A percentile compares a stretch with the other conserved stretches of the same genome.
phyloP scores from a whole-genome alignment of 2,113 vertebrate species.

The Oryzias curvinotus region DNA sequence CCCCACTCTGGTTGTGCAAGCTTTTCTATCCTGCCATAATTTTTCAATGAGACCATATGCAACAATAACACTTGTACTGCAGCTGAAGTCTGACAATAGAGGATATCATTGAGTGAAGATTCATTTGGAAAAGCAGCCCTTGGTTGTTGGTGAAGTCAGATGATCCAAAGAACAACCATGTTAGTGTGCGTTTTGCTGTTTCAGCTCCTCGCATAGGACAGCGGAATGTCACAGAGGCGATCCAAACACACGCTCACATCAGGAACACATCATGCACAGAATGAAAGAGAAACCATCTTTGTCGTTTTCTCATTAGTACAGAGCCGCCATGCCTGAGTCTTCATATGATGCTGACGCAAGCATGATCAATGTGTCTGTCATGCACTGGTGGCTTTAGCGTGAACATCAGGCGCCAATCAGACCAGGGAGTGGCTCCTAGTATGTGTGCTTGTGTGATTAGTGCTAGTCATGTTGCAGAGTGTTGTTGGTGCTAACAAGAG shows the following conservation, averaged over 20 bases:
- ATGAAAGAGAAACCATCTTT: slow-evolving; percentile 30
- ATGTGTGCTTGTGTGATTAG: slow-evolving; percentile 9
- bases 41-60: background rate
- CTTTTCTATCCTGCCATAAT: background rate
- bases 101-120: background rate
- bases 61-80: background rate
- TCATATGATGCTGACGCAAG: slow-evolving; percentile 23
- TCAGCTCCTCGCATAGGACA: slow-evolving; percentile 56
- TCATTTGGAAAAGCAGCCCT: slow-evolving; percentile 16
- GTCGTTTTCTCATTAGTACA: slow-evolving; percentile 62
- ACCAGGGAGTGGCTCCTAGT: slow-evolving; percentile 40
- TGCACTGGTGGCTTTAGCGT: slow-evolving; percentile 25
- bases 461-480: slow-evolving; percentile 16
- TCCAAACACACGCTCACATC: slow-evolving; percentile 36
- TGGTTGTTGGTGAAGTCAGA: slow-evolving; percentile 33
- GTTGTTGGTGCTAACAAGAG: slow-evolving; percentile 16
- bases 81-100: background rate
- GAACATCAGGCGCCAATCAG: slow-evolving; percentile 54
- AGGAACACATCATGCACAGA: slow-evolving; percentile 1
- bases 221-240: slow-evolving; percentile 61
- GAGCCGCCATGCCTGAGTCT: slow-evolving; percentile 38
- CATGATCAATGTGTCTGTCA: slow-evolving; percentile 38
- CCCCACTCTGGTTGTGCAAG: background rate
- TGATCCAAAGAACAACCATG: slow-evolving; percentile 19
- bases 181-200: slow-evolving; percentile 42